Base-by-base conservation (phyloP, 2,797 vertebrate genomes). In the Anguilla anguilla region DNA sequence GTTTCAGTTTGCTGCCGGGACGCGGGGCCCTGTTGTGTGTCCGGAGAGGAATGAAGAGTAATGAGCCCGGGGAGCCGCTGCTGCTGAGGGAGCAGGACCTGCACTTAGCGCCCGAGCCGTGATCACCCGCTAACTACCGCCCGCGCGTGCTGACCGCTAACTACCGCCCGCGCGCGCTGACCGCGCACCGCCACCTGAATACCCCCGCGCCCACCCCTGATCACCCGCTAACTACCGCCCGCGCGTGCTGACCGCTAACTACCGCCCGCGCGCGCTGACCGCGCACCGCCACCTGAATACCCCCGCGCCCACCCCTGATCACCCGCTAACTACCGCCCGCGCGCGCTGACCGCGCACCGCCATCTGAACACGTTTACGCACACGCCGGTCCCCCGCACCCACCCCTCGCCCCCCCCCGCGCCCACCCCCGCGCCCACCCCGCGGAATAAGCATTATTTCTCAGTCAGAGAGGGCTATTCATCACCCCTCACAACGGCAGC, bases 1-100 rank as follows among this genome's bases (percentile, higher is more conserved):
- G 96, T 97, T 97, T 94, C 91, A 95, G 96, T 97, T 96, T 96
- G 95, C 94, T 93, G 93, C 92, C 93, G 91, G 93, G 96, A 96
- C 95, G 85, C 91, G 89, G 89, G 91, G 93, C 94, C 95, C 95
- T 95, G 95, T 96, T 95, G 94, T 92, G 94, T 92, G 95, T 95
- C 95, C 91, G 39, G 87, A 87, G 88, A 89, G 94, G 95, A 96
- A 97, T 97, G 95, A 97, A 96, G 96, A 97, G 94, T 96, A 97
- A 97, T 96, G 95, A 91, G 90, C 88, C 91, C 92, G 91, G 89
- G 93, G 93, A 92, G 91, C 89, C 92, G 91, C 89, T 92, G 94
- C 92, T 95, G 95, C 95, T 96, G 95, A 95, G 51, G 39, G 39
- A 39, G 95, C 91, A 94, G 94, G 93, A 85, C 95, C 95, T 95